A percentile compares a stretch with the other conserved stretches of the same genome.
Conservation (phyloP, 1,140 invertebrate genomes). For the Halyomorpha halys region DNA sequence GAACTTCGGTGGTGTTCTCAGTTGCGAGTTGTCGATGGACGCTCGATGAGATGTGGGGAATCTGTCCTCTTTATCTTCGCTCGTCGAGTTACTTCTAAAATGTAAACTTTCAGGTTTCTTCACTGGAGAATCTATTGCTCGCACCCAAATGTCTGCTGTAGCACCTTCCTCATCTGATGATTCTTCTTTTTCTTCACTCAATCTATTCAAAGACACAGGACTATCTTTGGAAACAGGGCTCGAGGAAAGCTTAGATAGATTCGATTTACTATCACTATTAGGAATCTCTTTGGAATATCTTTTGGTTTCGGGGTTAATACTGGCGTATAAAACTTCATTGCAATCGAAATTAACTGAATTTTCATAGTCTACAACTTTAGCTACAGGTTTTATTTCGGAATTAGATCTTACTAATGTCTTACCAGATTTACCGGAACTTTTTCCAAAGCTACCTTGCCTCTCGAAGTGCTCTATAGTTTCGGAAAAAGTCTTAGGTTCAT, state of each 20-base stretch:
- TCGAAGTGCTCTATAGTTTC: slow-evolving; percentile 15
- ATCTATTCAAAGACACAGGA: not conserved
- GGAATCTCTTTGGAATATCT: slow-evolving; percentile 8
- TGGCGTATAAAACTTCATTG: slow-evolving; percentile 6
- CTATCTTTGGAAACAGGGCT: slow-evolving; percentile 5
- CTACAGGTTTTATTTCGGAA: slow-evolving; percentile 16
- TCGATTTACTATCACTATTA: slow-evolving; percentile 3
- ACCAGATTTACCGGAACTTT: slow-evolving; percentile 1
- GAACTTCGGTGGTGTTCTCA: slow-evolving; percentile 9
- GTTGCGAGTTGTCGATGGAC: slow-evolving; percentile 24
- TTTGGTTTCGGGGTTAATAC: slow-evolving; percentile 16
- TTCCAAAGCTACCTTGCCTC: slow-evolving; percentile 14
- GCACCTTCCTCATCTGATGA: slow-evolving; percentile 31
- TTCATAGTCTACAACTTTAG: slow-evolving; percentile 5
- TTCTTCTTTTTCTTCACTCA: slow-evolving; percentile 23
- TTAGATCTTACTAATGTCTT: slow-evolving; percentile 5
- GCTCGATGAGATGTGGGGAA: slow-evolving; percentile 13
- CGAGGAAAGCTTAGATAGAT: not conserved
- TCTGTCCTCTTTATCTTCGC: slow-evolving; percentile 19
- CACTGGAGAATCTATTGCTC: slow-evolving; percentile 33
- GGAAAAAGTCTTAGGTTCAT: slow-evolving; percentile 8
- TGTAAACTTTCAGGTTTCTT: slow-evolving; percentile 24
- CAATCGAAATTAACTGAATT: slow-evolving; percentile 11
- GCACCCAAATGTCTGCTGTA: slow-evolving; percentile 33
- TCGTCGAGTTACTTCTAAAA: slow-evolving; percentile 19